Conservation (phyloP, 2,797 vertebrate genomes). For the Rhabdomys pumilio region DNA sequence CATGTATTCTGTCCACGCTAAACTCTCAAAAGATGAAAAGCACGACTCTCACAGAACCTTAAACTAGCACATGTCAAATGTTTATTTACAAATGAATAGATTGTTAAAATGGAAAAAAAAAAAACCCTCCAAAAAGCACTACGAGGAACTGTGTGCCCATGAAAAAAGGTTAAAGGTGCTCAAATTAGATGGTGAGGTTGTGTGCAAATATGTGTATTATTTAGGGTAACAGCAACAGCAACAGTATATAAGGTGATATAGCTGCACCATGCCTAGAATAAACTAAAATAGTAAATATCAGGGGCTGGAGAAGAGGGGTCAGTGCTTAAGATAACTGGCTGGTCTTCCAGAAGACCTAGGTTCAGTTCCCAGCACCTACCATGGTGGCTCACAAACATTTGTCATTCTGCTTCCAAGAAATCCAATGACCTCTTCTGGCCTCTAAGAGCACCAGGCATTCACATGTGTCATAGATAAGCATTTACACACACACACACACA, state of each 20-base stretch:
- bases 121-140: neutral
- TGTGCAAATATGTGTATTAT: neutral
- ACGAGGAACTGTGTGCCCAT: neutral
- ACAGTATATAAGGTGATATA: neutral
- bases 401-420: neutral
- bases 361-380: neutral
- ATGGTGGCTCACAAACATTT: neutral
- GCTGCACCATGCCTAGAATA: neutral
- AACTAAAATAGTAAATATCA: neutral
- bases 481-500: neutral
- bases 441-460: neutral
- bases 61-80: neutral
- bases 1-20: neutral
- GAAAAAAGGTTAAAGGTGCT: neutral
- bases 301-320: neutral
- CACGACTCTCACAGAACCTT: neutral
- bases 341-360: neutral
- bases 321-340: neutral
- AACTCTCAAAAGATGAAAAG: slow-evolving; percentile 10
- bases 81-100: neutral
- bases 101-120: neutral
- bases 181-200: neutral
- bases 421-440: neutral
- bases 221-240: neutral
- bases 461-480: neutral